Evolutionary conservation across 2,797 vertebrate species (phyloP).

Genomic region (Galaxias olidus): DNA sequence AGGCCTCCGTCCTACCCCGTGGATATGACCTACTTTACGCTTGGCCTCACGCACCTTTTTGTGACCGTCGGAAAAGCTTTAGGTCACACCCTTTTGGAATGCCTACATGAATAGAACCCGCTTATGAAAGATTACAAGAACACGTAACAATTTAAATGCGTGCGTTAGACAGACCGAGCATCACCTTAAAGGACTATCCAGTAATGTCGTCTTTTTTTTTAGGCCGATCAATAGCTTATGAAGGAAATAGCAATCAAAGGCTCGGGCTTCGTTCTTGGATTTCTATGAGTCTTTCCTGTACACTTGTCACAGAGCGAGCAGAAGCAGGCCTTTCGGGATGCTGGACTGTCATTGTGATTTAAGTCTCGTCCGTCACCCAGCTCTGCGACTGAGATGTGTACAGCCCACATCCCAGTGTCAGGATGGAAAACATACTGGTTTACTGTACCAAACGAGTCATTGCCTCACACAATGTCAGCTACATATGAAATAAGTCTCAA

Average conservation of each 20-base stretch:
- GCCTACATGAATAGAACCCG: neutral
- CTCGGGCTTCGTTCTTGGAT: conserved; percentile 34
- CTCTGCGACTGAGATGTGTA: too few species aligned
- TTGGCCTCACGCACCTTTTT: conserved; percentile 13
- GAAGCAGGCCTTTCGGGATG: conserved; percentile 11
- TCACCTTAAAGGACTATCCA: conserved; percentile 39
- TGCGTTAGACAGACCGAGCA: conserved; percentile 1
- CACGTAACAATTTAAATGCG: neutral
- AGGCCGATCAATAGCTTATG: conserved; percentile 14
- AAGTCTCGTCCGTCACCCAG: too few species aligned
- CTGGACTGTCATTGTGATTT: neutral
- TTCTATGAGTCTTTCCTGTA: conserved; percentile 27
- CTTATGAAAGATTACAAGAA: neutral
- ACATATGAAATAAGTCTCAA: too few species aligned
- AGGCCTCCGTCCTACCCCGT: conserved; percentile 16
- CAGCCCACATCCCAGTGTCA: too few species aligned
- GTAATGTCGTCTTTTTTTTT: conserved; percentile 25
- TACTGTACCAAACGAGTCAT: too few species aligned
- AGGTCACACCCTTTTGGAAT: conserved; percentile 3
- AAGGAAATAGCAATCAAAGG: conserved; percentile 2
- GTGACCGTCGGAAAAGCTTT: conserved; percentile 4
- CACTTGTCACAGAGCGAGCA: conserved; percentile 28
- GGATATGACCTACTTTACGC: conserved; percentile 29
- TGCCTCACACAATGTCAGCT: too few species aligned
- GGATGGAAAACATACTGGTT: too few species aligned